Conservation (phyloP, 2,797 vertebrate species). For the Odontamblyopus lacepedii region DNA sequence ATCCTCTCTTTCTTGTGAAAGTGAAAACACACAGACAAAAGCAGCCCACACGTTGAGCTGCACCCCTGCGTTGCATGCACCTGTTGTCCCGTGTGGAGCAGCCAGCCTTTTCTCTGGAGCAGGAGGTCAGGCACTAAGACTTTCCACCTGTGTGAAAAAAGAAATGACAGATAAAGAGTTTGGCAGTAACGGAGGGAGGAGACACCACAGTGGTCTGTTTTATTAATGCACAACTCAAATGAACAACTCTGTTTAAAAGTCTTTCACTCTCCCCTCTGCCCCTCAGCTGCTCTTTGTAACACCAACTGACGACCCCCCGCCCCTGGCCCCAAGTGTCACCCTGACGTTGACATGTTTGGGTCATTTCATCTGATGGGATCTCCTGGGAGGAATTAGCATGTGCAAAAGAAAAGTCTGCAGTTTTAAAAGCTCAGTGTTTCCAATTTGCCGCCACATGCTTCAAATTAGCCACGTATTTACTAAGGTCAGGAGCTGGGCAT, state of each 20-base stretch:
- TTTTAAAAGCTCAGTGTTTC: constrained; percentile 88
- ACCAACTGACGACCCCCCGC: constrained; percentile 7
- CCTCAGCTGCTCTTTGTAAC: constrained; percentile 36
- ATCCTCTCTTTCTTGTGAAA: constrained; percentile 25
- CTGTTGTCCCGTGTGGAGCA: constrained; percentile 60
- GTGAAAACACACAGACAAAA: constrained; percentile 16
- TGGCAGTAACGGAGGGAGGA: constrained; percentile 25
- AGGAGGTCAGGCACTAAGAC: constrained; percentile 51
- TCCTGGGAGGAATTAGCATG: constrained; percentile 88
- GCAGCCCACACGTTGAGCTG: constrained; percentile 33
- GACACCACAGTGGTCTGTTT: constrained; percentile 21
- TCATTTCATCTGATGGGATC: constrained; percentile 79
- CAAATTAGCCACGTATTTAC: constrained; percentile 92
- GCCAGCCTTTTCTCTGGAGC: constrained; percentile 40
- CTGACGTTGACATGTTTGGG: constrained; percentile 72
- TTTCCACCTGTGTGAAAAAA: constrained; percentile 53
- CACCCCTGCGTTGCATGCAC: constrained; percentile 65
- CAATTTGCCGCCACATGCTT: constrained; percentile 90
- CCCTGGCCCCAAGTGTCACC: constrained; percentile 49
- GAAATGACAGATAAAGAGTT: constrained; percentile 38
- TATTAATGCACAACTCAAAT: constrained; percentile 43
- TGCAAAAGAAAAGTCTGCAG: constrained; percentile 87
- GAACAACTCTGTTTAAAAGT: constrained; percentile 35
- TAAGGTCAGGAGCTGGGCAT: constrained; percentile 85
- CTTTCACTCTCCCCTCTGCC: constrained; percentile 36